phyloP scores from a whole-genome alignment of 2,797 vertebrate species.

The Aulostomus chinensis region DNA sequence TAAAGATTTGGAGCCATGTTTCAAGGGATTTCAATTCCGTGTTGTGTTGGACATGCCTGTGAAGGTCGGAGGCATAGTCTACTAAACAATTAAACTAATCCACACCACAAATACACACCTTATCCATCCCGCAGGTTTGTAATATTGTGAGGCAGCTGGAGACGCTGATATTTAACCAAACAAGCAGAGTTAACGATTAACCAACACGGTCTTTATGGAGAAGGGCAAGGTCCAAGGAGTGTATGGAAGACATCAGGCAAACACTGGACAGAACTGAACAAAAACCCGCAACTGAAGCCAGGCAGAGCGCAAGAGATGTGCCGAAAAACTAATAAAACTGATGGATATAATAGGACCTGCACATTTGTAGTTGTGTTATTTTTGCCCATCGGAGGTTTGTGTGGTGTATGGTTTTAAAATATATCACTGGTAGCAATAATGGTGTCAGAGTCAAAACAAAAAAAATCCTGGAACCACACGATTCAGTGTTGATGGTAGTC shows the following conservation, averaged over 20 bases:
- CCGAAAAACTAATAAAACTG: background rate
- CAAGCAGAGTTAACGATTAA: conserved; percentile 52
- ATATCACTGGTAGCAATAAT: no score
- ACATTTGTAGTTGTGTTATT: no score
- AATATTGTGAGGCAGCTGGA: conserved; percentile 6
- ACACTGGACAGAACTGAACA: conserved; percentile 9
- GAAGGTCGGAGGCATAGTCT: no score
- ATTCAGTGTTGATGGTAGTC: background rate
- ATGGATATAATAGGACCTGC: background rate
- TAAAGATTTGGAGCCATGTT: no score
- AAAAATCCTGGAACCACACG: no score
- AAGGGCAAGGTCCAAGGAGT: conserved; percentile 56
- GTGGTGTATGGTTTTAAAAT: no score
- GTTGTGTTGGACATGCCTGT: no score
- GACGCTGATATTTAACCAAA: conserved; percentile 17
- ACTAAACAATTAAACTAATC: no score
- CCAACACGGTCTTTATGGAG: conserved; percentile 16
- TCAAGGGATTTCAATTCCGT: no score
- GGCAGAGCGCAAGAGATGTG: background rate
- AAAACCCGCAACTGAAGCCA: background rate
- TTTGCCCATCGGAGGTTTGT: no score
- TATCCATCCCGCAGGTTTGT: conserved; percentile 11
- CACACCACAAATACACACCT: conserved; percentile 39
- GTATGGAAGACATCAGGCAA: background rate
- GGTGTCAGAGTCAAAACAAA: no score